These are phyloP conservation scores for Bradypus variegatus DNA, from an alignment of 2,797 vertebrate genomes.

Conservation along the genomic window DNA sequence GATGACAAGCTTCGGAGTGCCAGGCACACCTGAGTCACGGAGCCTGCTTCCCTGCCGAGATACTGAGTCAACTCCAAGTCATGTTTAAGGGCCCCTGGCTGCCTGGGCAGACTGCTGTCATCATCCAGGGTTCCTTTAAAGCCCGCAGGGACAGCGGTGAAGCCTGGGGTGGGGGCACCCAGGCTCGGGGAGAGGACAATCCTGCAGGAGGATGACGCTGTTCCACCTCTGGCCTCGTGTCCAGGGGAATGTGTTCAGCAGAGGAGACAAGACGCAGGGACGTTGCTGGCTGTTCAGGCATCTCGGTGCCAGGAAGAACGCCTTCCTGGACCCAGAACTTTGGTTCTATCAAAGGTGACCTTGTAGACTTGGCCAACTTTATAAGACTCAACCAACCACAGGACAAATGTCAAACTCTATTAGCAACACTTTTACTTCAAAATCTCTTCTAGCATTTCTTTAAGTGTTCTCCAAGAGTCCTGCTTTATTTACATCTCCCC, in stretches of 20 bases:
- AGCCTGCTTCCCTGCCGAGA: not conserved
- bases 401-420: too few species aligned
- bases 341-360: not conserved
- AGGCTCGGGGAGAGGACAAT: rapidly evolving
- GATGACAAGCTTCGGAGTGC: not conserved
- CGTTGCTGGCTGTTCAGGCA: not conserved
- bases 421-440: not conserved
- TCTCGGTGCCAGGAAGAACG: rapidly evolving
- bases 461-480: not conserved
- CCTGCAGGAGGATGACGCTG: rapidly evolving
- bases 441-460: not conserved
- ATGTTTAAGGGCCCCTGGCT: not conserved
- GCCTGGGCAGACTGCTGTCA: not conserved
- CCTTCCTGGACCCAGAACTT: not conserved
- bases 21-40: rapidly evolving
- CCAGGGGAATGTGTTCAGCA: rapidly evolving
- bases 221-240: too few species aligned
- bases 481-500: not conserved
- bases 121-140: too few species aligned
- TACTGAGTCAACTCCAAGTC: not conserved
- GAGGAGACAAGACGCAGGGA: not conserved
- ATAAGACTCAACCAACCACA: not conserved
- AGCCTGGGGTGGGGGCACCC: not conserved
- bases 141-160: rapidly evolving
- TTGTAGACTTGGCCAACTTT: not conserved